Percentiles rank a stretch among this genome's conserved stretches.
phyloP scores from a whole-genome alignment of 2,888 invertebrate species.

The Mallateleia sp. region DNA sequence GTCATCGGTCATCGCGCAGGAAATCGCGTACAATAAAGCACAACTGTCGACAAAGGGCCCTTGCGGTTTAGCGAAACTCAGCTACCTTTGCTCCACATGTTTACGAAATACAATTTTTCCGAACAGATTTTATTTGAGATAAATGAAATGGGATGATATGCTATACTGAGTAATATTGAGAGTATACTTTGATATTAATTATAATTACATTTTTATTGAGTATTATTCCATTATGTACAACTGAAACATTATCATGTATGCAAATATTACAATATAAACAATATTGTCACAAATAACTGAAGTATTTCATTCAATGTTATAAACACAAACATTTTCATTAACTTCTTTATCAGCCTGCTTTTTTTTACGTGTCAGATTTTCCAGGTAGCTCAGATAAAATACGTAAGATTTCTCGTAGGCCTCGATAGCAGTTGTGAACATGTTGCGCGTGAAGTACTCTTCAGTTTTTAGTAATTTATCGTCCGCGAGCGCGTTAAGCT shows the following conservation, averaged over 20 bases:
- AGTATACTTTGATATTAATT: too few species aligned
- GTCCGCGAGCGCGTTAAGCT: conserved; percentile 46
- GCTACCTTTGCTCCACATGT: conserved; percentile 3
- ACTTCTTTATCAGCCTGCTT: too few species aligned
- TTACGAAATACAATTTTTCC: neutral
- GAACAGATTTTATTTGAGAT: neutral
- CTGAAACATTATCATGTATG: too few species aligned
- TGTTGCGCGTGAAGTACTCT: neutral
- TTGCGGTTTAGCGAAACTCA: conserved; percentile 13
- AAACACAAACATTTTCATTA: neutral
- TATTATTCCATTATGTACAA: too few species aligned
- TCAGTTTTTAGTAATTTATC: conserved; percentile 10
- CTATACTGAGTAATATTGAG: too few species aligned
- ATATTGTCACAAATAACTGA: too few species aligned
- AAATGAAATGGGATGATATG: neutral
- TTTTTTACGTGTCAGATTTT: neutral
- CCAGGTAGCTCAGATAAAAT: conserved; percentile 11
- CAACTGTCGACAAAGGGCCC: conserved; percentile 33
- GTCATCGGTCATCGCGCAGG: conserved; percentile 55
- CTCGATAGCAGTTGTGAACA: conserved; percentile 12
- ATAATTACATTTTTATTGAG: too few species aligned
- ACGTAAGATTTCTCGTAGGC: conserved; percentile 36
- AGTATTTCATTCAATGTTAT: neutral
- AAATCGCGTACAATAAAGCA: conserved; percentile 44
- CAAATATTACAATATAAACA: too few species aligned